phyloP scores from a whole-genome alignment of 1,140 invertebrate genomes.

The Drosophila parabipectinata region DNA sequence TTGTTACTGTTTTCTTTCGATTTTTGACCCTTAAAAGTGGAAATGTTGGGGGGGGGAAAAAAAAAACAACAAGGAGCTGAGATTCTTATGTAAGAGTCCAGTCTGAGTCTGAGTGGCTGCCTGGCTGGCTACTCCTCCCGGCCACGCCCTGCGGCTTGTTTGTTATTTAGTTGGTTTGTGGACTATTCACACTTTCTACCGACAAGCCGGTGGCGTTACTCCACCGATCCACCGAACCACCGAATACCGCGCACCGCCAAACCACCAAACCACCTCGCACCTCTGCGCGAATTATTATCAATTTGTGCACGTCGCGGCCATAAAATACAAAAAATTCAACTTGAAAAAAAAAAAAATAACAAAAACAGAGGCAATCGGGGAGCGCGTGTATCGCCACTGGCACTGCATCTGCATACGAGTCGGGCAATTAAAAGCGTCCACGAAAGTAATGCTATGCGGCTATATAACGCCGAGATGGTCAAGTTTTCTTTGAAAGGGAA shows the following conservation, averaged over 20 bases:
- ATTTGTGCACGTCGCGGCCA: conserved; percentile 77
- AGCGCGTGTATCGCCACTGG: conserved; percentile 35
- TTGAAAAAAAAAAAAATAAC: background rate
- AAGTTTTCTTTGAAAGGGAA: background rate
- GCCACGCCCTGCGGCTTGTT: conserved; percentile 16
- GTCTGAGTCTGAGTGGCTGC: background rate
- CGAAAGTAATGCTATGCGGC: conserved; percentile 27
- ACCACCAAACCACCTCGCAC: conserved; percentile 43
- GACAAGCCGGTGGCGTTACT: conserved; percentile 22
- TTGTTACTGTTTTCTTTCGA: background rate
- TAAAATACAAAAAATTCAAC: conserved; percentile 36
- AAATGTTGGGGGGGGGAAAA: background rate
- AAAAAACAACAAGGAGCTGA: conserved; percentile 15
- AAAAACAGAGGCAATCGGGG: conserved; percentile 47
- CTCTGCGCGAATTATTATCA: conserved; percentile 69
- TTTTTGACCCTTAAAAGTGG: conserved; percentile 8
- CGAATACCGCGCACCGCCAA: background rate
- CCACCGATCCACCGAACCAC: conserved; percentile 16
- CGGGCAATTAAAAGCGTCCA: conserved; percentile 43
- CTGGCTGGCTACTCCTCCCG: conserved; percentile 13
- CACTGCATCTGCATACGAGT: conserved; percentile 52
- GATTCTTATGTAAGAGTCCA: conserved; percentile 42
- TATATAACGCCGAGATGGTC: conserved; percentile 25
- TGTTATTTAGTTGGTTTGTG: conserved; percentile 8
- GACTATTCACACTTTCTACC: conserved; percentile 64